A percentile compares a stretch with the other conserved stretches of the same genome.
These are phyloP conservation scores for Cynaeus angustus DNA, from an alignment of 2,888 invertebrate genomes.

Conservation along the genomic window DNA sequence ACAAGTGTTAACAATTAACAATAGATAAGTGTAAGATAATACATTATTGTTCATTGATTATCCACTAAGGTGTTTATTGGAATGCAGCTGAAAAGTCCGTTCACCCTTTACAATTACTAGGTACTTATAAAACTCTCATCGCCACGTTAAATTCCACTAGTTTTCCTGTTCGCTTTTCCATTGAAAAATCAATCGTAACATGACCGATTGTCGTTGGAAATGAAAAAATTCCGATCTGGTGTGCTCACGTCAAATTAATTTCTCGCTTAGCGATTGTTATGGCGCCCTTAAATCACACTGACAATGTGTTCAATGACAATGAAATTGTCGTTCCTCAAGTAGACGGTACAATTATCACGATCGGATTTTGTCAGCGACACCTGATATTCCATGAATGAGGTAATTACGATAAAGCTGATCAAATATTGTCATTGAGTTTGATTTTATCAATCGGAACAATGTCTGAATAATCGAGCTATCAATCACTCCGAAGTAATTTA, in stretches of 20 bases:
- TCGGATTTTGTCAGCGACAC: constrained; percentile 33
- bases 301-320: constrained; percentile 15
- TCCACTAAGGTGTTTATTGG: too few species aligned
- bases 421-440: constrained; percentile 18
- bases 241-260: constrained; percentile 22
- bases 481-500: constrained; percentile 26
- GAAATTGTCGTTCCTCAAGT: constrained; percentile 26
- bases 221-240: constrained; percentile 7
- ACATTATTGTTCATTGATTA: too few species aligned
- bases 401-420: constrained; percentile 19
- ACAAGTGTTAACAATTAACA: too few species aligned
- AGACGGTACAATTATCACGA: constrained; percentile 18
- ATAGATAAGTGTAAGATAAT: too few species aligned
- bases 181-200: constrained; percentile 11
- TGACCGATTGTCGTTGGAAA: constrained; percentile 9
- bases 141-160: background rate
- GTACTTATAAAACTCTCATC: too few species aligned
- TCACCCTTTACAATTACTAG: too few species aligned
- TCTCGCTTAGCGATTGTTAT: constrained; percentile 9
- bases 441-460: constrained; percentile 34
- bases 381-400: constrained; percentile 30
- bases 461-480: constrained; percentile 25
- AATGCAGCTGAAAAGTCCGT: too few species aligned
- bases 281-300: constrained; percentile 15
- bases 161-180: background rate